Evolutionary conservation across 1,140 invertebrate species (phyloP).

Genomic region (Cardiocondyla obscurior): DNA sequence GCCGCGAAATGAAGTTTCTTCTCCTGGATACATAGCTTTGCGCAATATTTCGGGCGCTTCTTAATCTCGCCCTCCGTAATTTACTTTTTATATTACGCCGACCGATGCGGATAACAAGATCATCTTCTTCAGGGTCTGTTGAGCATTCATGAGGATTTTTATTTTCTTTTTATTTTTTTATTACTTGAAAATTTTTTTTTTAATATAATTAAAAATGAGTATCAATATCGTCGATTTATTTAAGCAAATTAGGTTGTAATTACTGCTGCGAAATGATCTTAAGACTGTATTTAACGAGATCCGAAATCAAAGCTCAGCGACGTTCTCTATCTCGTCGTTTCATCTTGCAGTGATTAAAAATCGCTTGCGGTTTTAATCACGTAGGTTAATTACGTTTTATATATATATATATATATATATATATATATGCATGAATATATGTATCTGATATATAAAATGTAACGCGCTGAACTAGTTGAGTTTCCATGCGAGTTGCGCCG

Average conservation of each 20-base stretch:
- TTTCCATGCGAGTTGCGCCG: constrained; percentile 11
- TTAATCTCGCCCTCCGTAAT: neutral
- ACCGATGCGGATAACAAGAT: neutral
- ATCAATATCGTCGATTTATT: neutral
- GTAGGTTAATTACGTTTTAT: neutral
- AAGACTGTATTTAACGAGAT: neutral
- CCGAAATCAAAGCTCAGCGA: neutral
- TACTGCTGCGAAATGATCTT: too few species aligned
- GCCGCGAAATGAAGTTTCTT: constrained; percentile 29
- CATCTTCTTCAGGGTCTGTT: neutral
- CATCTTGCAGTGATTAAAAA: neutral
- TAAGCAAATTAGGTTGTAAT: neutral
- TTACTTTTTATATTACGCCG: neutral
- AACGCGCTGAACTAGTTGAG: neutral
- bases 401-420: neutral
- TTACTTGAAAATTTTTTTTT: too few species aligned
- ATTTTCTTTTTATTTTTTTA: neutral
- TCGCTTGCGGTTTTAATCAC: neutral
- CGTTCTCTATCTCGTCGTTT: neutral
- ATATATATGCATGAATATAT: too few species aligned
- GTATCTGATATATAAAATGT: constrained; percentile 11
- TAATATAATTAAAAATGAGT: neutral
- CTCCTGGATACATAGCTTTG: neutral
- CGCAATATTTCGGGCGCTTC: neutral
- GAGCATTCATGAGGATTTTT: neutral